phyloP scores from a whole-genome alignment of 37 sponge, comb jelly and placozoan species.

The Beroe forskalii region DNA sequence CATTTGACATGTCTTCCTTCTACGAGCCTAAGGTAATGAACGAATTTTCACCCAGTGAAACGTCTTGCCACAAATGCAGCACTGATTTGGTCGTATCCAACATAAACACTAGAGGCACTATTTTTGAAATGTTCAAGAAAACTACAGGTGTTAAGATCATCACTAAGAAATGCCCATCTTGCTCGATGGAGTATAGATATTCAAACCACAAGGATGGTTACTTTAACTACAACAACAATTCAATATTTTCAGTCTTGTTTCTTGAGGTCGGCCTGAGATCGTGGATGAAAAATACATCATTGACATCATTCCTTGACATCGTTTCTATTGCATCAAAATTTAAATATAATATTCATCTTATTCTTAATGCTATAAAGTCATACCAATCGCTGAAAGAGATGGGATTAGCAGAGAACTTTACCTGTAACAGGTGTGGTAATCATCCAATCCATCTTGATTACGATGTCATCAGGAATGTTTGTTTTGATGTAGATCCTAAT shows the following conservation, averaged over 20 bases:
- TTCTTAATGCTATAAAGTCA: slow-evolving; percentile 32
- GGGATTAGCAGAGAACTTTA: not conserved
- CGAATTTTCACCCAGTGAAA: slow-evolving; percentile 2
- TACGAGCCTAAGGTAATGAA: not conserved
- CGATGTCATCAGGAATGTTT: slow-evolving; percentile 19
- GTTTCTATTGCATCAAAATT: not conserved
- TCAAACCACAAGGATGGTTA: no score
- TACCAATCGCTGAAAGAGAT: slow-evolving; percentile 14
- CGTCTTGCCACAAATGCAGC: slow-evolving; percentile 6
- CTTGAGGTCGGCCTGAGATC: not conserved
- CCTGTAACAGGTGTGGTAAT: slow-evolving; percentile 39
- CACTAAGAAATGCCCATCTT: slow-evolving; percentile 12
- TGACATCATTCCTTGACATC: not conserved
- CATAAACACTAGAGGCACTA: not conserved
- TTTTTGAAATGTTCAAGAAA: not conserved
- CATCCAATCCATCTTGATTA: not conserved
- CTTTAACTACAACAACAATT: slow-evolving; percentile 6
- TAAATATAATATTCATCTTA: slow-evolving; percentile 11
- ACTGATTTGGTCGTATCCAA: not conserved
- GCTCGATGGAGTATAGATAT: slow-evolving; percentile 13
- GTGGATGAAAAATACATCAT: slow-evolving; percentile 12
- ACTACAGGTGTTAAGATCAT: not conserved
- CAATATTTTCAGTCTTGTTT: not conserved
- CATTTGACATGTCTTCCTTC: slow-evolving; percentile 1
- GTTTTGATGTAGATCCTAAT: slow-evolving; percentile 30